Evolutionary conservation across 2,113 vertebrate genomes (phyloP).

Genomic region (Physeter macrocephalus): DNA sequence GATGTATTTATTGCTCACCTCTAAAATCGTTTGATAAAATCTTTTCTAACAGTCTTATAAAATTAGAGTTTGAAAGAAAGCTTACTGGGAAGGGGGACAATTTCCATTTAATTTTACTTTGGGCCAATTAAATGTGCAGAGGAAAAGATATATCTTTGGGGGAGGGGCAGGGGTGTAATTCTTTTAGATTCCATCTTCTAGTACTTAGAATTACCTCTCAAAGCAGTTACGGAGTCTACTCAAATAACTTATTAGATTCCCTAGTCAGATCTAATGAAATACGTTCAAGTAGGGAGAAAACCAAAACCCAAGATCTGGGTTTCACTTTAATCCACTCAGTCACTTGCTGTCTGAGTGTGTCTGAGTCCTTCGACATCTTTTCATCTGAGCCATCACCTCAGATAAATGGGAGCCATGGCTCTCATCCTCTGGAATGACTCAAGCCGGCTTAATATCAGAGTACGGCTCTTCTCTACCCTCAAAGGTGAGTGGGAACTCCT

Average conservation of each 20-base stretch:
- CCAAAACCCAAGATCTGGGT: neutral
- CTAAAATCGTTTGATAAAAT: neutral
- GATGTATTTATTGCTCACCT: neutral
- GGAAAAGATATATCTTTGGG: neutral
- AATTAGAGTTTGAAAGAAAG: neutral
- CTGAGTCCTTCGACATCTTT: neutral
- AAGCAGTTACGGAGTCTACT: neutral
- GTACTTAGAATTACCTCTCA: neutral
- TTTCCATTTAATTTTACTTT: constrained; percentile 8
- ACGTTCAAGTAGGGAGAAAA: neutral
- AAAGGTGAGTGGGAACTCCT: neutral
- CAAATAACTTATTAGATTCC: neutral
- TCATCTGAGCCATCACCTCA: neutral
- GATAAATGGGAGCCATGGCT: neutral
- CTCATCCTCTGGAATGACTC: neutral
- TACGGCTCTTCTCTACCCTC: neutral
- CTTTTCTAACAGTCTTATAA: neutral
- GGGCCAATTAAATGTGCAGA: neutral
- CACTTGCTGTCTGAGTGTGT: neutral
- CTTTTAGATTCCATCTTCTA: neutral
- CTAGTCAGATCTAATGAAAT: neutral
- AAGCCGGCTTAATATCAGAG: neutral
- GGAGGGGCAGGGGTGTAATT: neutral
- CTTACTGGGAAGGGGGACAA: neutral
- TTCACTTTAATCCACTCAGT: neutral